Evolutionary conservation across 2,797 vertebrate genomes (phyloP).

Genomic region (Poecile montanus): DNA sequence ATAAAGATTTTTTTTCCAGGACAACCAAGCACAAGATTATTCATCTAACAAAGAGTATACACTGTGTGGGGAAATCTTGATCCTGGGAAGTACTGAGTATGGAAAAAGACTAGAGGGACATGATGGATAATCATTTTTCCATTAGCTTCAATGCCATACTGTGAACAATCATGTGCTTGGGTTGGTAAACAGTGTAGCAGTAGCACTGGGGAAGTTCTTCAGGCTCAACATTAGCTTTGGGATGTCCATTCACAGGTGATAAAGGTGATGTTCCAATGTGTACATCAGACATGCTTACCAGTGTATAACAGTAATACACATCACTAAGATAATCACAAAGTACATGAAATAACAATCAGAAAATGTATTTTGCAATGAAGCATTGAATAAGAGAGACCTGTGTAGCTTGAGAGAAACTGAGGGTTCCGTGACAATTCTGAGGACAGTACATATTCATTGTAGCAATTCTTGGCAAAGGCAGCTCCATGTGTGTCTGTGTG

Average conservation of each 20-base stretch:
- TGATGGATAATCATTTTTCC: neutral
- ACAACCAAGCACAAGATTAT: neutral
- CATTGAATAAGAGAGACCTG: neutral
- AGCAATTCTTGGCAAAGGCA: neutral
- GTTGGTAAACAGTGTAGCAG: neutral
- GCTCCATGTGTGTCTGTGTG: fast-evolving
- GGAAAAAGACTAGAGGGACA: neutral
- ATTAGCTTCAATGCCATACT: neutral
- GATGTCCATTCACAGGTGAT: neutral
- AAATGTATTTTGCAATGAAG: neutral
- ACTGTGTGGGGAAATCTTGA: neutral
- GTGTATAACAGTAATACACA: neutral
- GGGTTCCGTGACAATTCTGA: fast-evolving
- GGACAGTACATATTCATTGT: neutral
- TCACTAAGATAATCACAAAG: neutral
- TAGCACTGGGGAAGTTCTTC: neutral
- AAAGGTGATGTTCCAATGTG: neutral
- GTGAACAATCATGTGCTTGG: neutral
- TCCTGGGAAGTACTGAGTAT: neutral
- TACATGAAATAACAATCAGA: neutral
- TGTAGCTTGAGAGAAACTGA: neutral
- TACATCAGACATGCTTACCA: neutral
- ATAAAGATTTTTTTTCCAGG: neutral
- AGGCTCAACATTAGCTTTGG: neutral
- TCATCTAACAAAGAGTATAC: neutral